phyloP scores from a whole-genome alignment of 2,797 vertebrate species.

The Danio tinwini region DNA sequence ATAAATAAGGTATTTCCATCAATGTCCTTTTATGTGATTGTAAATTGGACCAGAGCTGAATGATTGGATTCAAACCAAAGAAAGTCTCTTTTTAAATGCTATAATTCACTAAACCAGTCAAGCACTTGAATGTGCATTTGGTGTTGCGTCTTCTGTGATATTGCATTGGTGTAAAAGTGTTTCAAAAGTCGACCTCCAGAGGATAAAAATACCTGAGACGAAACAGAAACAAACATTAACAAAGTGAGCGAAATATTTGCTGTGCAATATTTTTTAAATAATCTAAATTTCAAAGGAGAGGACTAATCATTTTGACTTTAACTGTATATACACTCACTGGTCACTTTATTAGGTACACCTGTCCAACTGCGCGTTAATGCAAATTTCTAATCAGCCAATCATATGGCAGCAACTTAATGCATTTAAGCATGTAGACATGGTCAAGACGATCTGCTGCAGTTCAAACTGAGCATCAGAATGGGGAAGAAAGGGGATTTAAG shows the following conservation, averaged over 20 bases:
- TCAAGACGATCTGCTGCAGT: no score
- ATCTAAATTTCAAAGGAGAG: no score
- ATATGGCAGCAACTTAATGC: no score
- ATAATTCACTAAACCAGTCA: not conserved
- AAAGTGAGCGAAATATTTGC: not conserved
- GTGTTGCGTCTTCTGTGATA: not conserved
- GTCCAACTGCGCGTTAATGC: no score
- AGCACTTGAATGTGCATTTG: not conserved
- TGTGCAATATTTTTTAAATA: no score
- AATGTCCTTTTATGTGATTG: not conserved
- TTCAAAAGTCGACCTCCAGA: not conserved
- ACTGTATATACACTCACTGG: no score
- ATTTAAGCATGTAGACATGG: no score
- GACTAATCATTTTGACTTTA: no score
- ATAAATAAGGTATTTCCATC: slow-evolving; percentile 16
- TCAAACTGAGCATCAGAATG: no score
- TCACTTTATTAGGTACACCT: no score
- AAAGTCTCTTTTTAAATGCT: not conserved
- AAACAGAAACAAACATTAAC: not conserved
- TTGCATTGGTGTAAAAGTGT: slow-evolving; percentile 21
- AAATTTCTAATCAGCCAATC: no score
- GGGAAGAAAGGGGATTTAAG: no score
- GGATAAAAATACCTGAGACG: slow-evolving; percentile 13
- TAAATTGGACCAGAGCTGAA: not conserved
- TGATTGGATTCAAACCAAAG: not conserved